phyloP scores from a whole-genome alignment of 2,888 invertebrate genomes.

The Zaprionus bogoriensis region DNA sequence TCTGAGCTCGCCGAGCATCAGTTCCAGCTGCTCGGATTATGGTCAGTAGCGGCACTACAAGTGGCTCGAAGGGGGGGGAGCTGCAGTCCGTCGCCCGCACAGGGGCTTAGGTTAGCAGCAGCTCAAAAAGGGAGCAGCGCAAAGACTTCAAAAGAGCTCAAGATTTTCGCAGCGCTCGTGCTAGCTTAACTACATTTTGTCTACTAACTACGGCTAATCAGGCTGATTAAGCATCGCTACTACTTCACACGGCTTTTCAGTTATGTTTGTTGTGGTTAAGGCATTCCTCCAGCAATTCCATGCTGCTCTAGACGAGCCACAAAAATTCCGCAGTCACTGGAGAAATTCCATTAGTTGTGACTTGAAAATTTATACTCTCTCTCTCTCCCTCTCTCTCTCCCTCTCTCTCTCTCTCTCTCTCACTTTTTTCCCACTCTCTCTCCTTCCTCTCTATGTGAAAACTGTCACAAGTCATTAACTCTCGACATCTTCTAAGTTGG shows the following conservation, averaged over 20 bases:
- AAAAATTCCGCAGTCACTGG: no score
- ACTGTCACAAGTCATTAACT: slow-evolving; percentile 41
- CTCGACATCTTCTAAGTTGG: slow-evolving; percentile 20
- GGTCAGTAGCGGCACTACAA: slow-evolving; percentile 40
- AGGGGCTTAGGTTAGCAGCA: no score
- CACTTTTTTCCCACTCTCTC: not conserved
- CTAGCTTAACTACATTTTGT: no score
- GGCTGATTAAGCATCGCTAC: no score
- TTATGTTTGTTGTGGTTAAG: not conserved
- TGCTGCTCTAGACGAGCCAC: no score
- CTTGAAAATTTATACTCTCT: not conserved
- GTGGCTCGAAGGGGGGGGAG: no score
- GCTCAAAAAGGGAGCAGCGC: no score
- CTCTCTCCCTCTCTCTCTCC: not conserved
- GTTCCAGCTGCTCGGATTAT: slow-evolving; percentile 7
- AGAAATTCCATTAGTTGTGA: slow-evolving; percentile 9
- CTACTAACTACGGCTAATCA: no score
- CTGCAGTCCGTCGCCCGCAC: no score
- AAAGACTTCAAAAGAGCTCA: no score
- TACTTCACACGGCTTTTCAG: no score
- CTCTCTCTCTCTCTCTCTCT: not conserved
- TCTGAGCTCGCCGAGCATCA: slow-evolving; percentile 19
- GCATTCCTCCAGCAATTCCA: not conserved
- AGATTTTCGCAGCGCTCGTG: no score
- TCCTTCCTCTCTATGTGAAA: not conserved